A percentile compares a stretch with the other conserved stretches of the same genome.
Conservation (phyloP, 2,797 vertebrate genomes). For the Trematomus bernacchii region DNA sequence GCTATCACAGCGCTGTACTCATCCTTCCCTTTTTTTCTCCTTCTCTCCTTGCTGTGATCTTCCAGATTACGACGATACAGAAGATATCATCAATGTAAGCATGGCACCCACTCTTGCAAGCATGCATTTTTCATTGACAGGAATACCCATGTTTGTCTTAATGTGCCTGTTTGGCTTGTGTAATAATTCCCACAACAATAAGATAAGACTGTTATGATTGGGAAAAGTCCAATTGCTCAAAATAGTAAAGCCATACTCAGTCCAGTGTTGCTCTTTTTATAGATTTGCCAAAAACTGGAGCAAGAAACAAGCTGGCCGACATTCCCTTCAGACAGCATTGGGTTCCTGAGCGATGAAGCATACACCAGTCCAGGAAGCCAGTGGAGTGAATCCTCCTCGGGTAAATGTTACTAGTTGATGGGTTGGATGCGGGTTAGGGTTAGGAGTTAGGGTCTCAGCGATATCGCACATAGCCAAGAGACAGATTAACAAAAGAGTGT, state of each 20-base stretch:
- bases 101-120: neutral
- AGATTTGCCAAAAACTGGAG: slow-evolving; percentile 79
- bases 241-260: slow-evolving; percentile 50
- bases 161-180: slow-evolving; percentile 50
- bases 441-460: no score
- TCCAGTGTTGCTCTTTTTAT: slow-evolving; percentile 65
- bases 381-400: slow-evolving; percentile 83
- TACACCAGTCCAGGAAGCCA: slow-evolving; percentile 81
- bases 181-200: slow-evolving; percentile 25
- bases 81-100: slow-evolving; percentile 82
- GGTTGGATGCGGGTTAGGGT: neutral
- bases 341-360: slow-evolving; percentile 89
- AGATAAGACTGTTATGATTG: slow-evolving; percentile 15
- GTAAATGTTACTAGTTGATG: slow-evolving; percentile 72
- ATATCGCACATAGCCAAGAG: no score
- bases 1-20: neutral
- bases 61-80: slow-evolving; percentile 57
- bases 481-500: neutral
- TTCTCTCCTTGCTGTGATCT: slow-evolving; percentile 23
- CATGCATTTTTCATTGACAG: slow-evolving; percentile 80
- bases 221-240: slow-evolving; percentile 29
- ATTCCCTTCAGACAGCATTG: slow-evolving; percentile 79
- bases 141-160: slow-evolving; percentile 74
- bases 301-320: slow-evolving; percentile 82
- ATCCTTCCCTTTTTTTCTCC: slow-evolving; percentile 36